Evolutionary conservation across 2,888 invertebrate genomes (phyloP), one percentile per base, ranked within the genome.

Genomic region (Spatulosminthurus flaviceps): DNA sequence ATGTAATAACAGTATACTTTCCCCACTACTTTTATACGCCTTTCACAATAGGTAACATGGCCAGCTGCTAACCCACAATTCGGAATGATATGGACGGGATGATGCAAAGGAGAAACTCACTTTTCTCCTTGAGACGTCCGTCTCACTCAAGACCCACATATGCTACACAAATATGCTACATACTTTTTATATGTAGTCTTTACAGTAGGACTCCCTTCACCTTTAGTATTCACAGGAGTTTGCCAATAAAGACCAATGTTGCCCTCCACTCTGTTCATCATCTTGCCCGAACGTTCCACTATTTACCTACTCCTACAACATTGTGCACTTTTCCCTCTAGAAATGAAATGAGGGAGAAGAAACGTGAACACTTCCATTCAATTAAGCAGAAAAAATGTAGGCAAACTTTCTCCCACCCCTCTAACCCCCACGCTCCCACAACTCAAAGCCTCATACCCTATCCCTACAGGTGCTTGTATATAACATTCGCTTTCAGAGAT

Each of bases 21-120:
- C n/a, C n/a, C n/a, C n/a, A n/a, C n/a, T n/a, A n/a, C n/a, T n/a
- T n/a, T n/a, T n/a, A n/a, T n/a, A n/a, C n/a, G n/a, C n/a, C n/a
- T n/a, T n/a, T n/a, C n/a, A n/a, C n/a, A n/a, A 51, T 19, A 16
- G 5, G 16, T 16, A 19, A 13, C 7, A 51, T 51, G 51, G 9
- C 16, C 19, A 51, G 5, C 16, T 51, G n/a, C 51, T 19, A 13
- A 16, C n/a, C 41, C 16, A 19, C 51, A 11, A 2, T 51, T 51
- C n/a, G 4, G 16, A n/a, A 41, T n/a, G n/a, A 41, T 9, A 41
- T 41, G 51, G 51, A 51, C 51, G 51, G 9, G 34, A 34, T n/a
- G n/a, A n/a, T 51, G 51, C 51, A 51, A 51, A n/a, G 51, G n/a
- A 51, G 51, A 51, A 51, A 51, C 51, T 51, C 51, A 51, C 51